phyloP scores from a whole-genome alignment of 2,888 invertebrate species.

The Epirrhoe alternata region DNA sequence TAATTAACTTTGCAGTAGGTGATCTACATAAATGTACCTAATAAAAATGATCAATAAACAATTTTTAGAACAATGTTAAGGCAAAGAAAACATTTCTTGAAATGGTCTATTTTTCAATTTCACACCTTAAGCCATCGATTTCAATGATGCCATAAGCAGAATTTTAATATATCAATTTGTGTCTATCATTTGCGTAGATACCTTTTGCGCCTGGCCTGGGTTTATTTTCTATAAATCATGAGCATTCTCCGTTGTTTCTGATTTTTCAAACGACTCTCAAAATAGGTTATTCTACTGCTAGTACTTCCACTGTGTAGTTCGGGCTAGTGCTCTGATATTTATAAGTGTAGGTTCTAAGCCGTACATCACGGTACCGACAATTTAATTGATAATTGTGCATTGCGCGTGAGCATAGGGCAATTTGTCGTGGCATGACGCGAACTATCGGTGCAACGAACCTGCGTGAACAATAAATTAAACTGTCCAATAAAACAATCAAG shows the following conservation, averaged over 20 bases:
- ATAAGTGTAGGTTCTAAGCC: conserved; percentile 41
- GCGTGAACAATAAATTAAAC: conserved; percentile 1
- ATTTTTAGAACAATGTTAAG: background rate
- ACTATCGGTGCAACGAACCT: conserved; percentile 28
- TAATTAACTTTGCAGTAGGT: conserved; percentile 16
- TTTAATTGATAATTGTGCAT: conserved; percentile 56
- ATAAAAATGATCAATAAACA: background rate
- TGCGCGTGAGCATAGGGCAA: conserved; percentile 47
- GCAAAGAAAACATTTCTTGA: background rate
- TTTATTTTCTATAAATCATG: no score
- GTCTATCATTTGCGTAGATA: no score
- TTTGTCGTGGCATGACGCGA: conserved; percentile 45
- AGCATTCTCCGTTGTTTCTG: no score
- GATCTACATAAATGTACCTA: background rate
- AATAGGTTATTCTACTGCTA: conserved; percentile 6
- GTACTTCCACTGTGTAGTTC: conserved; percentile 20
- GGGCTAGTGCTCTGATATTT: conserved; percentile 34
- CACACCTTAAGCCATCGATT: no score
- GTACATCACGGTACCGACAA: conserved; percentile 55
- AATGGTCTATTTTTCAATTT: no score
- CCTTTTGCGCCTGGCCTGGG: no score
- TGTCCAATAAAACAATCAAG: no score
- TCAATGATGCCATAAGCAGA: no score
- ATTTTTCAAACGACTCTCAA: background rate
- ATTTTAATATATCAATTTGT: no score